Conservation (phyloP, 2,888 invertebrate species). For the Euzetes globulus region DNA sequence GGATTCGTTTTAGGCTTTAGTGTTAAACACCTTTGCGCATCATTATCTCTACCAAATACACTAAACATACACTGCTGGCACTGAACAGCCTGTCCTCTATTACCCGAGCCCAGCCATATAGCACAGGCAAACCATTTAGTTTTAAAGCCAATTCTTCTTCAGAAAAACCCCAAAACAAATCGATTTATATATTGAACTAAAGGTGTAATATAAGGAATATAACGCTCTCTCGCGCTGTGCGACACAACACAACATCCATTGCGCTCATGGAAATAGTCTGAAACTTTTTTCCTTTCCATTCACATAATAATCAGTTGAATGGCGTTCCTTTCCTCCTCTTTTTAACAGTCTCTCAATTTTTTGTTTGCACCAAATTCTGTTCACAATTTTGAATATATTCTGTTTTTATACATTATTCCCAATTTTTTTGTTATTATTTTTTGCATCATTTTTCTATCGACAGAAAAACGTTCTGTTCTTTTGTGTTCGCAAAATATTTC, state of each 20-base stretch:
- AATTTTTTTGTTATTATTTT: too few species aligned
- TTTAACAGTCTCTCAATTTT: too few species aligned
- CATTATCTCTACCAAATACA: constrained; percentile 3
- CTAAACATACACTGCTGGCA: neutral
- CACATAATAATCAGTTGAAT: neutral
- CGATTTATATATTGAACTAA: neutral
- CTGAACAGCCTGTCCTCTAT: neutral
- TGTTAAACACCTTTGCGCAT: constrained; percentile 17
- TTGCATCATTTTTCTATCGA: too few species aligned
- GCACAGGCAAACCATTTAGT: neutral
- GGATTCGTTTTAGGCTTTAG: constrained; percentile 16
- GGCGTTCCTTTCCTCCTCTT: too few species aligned
- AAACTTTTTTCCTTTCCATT: neutral
- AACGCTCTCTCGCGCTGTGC: neutral
- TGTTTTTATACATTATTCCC: too few species aligned
- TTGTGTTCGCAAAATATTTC: too few species aligned
- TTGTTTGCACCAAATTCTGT: too few species aligned
- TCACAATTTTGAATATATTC: too few species aligned
- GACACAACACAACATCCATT: neutral
- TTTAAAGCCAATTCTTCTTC: neutral
- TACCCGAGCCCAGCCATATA: neutral
- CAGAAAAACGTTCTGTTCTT: too few species aligned
- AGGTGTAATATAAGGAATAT: neutral
- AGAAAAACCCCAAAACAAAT: neutral
- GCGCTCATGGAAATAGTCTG: neutral